Evolutionary conservation across 2,797 vertebrate species (phyloP).

Genomic region (Pristis pectinata): DNA sequence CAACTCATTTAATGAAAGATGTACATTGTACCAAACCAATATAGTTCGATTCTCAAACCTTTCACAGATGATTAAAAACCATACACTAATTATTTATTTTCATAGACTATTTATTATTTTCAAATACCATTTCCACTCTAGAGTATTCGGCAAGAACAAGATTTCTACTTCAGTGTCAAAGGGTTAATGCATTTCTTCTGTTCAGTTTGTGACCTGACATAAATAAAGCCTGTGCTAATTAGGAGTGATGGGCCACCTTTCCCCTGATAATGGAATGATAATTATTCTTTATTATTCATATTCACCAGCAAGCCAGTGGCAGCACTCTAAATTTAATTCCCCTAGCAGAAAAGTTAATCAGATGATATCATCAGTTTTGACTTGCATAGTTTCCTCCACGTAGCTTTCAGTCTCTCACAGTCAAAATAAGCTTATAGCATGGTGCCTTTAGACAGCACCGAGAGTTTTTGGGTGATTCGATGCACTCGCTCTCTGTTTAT

Average conservation of each 20-base stretch:
- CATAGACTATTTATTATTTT: not conserved
- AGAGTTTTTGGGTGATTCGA: slow-evolving; percentile 47
- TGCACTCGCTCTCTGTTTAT: slow-evolving; percentile 61
- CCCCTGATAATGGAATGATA: slow-evolving; percentile 47
- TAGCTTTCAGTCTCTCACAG: slow-evolving; percentile 47
- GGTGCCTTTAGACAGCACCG: slow-evolving; percentile 40
- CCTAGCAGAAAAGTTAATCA: slow-evolving; percentile 42
- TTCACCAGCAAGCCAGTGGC: slow-evolving; percentile 54
- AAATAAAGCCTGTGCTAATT: slow-evolving; percentile 51
- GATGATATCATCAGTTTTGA: slow-evolving; percentile 34
- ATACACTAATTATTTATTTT: slow-evolving; percentile 16
- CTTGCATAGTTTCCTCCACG: slow-evolving; percentile 34
- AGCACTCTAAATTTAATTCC: slow-evolving; percentile 56
- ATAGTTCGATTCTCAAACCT: too few relatives aligned
- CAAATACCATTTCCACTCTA: not conserved
- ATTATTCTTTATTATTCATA: slow-evolving; percentile 58
- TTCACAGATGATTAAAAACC: not conserved
- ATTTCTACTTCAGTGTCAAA: not conserved
- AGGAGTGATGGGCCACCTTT: slow-evolving; percentile 50
- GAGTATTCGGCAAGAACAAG: not conserved
- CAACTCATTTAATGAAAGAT: not conserved
- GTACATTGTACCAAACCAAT: not conserved
- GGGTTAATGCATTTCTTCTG: slow-evolving; percentile 19
- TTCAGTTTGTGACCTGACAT: slow-evolving; percentile 33
- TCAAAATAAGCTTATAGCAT: slow-evolving; percentile 40